These are phyloP conservation scores for Hecatera dysodea DNA, from an alignment of 2,888 invertebrate genomes.

Conservation along the genomic window DNA sequence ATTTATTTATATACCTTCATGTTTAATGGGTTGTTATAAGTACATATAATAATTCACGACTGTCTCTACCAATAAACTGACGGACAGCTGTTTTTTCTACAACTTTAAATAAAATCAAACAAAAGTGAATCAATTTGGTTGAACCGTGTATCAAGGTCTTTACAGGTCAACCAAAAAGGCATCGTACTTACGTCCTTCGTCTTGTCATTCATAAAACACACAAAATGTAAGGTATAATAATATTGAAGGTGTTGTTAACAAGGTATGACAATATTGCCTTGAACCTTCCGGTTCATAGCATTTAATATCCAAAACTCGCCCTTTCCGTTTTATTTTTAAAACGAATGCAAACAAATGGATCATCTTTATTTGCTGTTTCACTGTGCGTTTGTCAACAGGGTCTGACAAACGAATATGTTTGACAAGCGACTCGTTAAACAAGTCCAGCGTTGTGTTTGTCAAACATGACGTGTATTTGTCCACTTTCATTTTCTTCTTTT, in stretches of 20 bases:
- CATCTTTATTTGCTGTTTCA: conserved; percentile 56
- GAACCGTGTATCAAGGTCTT: background rate
- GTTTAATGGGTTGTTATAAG: too few relatives aligned
- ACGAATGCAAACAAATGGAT: conserved; percentile 41
- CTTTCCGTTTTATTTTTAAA: conserved; percentile 26
- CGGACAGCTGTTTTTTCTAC: background rate
- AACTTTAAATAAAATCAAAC: background rate
- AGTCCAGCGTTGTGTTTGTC: conserved; percentile 42
- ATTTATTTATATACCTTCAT: too few relatives aligned
- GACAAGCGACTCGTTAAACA: conserved; percentile 44
- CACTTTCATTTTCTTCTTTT: conserved; percentile 51
- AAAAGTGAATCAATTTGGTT: background rate
- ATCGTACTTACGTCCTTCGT: background rate
- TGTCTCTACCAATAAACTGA: too few relatives aligned
- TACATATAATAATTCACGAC: too few relatives aligned
- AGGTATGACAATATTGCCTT: background rate
- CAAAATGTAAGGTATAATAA: background rate
- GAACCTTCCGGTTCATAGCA: background rate
- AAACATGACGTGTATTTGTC: conserved; percentile 36
- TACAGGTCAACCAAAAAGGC: background rate
- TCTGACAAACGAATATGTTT: conserved; percentile 42
- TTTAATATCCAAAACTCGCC: conserved; percentile 1
- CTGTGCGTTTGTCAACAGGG: conserved; percentile 44
- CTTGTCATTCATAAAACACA: background rate
- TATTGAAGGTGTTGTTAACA: background rate